Base-by-base conservation (phyloP, 2,113 vertebrate species). In the Lophotis ruficrista region DNA sequence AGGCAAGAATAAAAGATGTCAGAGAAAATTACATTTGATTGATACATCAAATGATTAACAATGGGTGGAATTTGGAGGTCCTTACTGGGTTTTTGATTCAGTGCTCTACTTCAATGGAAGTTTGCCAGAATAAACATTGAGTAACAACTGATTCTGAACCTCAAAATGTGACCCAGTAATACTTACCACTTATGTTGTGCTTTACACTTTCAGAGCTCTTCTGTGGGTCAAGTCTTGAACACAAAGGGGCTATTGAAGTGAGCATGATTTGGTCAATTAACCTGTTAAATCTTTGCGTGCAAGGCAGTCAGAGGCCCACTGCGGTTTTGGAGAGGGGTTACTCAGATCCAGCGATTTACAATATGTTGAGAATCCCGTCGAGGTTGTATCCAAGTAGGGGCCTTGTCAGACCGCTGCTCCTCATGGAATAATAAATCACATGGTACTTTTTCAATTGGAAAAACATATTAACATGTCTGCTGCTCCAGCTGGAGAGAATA, bases 241-340 rank as follows among this genome's bases (percentile, higher is more conserved):
- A 95, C 92, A 94, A 95, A 94, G 41, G 61, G 22, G 12, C 73
- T 92, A 73, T 83, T 95, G 93, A 96, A 90, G 62, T 83, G 50
- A 91, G 82, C 43, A 82, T 72, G 83, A 90, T 94, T 90, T 96
- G 92, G 88, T 93, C 90, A 92, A 90, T 95, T 96, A 96, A 96
- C 94, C 77, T 92, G 71, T 83, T 89, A 90, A 95, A 94, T 87
- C 68, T 94, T 81, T 78, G 83, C 8, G 1, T 78, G 64, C 77
- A 81, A 92, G 56, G 83, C 91, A 78, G 58, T 58, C 38, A 31
- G 89, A 82, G 57, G 50, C 87, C 53, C 33, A 14, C 61, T 87
- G 91, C 85, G 70, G 65, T 87, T 96, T 94, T 94, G 70, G 87
- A 87, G 71, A 94, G 43, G 35, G 25, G 27, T 85, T 87, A 43